phyloP scores from a whole-genome alignment of 2,797 vertebrate genomes.

The Thripadectes ignobilis region DNA sequence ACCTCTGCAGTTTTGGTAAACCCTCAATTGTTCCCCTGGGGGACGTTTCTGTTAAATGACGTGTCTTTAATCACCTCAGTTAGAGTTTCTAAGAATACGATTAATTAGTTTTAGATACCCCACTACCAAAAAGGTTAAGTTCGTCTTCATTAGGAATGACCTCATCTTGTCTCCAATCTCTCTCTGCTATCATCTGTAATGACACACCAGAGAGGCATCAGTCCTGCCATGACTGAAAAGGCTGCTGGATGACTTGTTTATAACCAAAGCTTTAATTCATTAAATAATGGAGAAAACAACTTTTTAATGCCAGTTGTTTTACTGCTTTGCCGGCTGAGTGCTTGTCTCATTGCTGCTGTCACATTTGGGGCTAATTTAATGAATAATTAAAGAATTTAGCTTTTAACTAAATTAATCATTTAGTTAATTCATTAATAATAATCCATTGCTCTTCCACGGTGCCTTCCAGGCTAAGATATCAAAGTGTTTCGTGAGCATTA shows the following conservation, averaged over 20 bases:
- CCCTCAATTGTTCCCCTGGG: conserved; percentile 17
- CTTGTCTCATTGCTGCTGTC: conserved; percentile 3
- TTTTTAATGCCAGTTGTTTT: not conserved
- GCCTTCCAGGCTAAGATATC: conserved; percentile 58
- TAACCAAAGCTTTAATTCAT: conserved; percentile 55
- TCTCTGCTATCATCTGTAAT: conserved; percentile 49
- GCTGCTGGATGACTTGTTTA: conserved; percentile 60
- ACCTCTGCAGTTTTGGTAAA: conserved; percentile 34
- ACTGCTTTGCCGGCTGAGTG: not conserved
- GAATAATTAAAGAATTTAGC: conserved; percentile 72
- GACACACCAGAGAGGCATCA: conserved; percentile 63
- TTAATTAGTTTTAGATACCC: conserved; percentile 62
- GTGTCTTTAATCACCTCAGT: conserved; percentile 20
- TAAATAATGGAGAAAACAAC: conserved; percentile 47
- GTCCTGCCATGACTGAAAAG: conserved; percentile 33
- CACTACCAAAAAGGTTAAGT: conserved; percentile 59
- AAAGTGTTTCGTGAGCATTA: not conserved
- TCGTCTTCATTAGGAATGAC: conserved; percentile 68
- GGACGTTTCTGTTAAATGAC: conserved; percentile 1
- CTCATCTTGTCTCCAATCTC: conserved; percentile 58
- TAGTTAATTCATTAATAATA: conserved; percentile 68
- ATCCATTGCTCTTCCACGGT: conserved; percentile 23
- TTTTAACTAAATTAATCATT: conserved; percentile 71
- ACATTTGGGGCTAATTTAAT: conserved; percentile 56
- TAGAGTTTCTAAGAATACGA: conserved; percentile 56